Conservation (phyloP, 1,140 invertebrate species). For the Anoplophora glabripennis region DNA sequence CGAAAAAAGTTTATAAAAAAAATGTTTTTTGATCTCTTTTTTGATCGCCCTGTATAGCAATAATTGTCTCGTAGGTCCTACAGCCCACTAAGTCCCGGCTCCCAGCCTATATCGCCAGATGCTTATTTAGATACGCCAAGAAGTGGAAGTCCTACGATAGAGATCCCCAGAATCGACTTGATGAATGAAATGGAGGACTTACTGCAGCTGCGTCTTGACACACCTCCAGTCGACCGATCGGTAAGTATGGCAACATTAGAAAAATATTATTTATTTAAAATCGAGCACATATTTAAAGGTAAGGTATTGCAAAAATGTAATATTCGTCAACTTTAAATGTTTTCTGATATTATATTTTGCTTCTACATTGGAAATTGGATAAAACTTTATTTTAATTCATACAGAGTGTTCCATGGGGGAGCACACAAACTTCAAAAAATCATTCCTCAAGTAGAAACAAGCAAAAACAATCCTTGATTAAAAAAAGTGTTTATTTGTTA, state of each 20-base stretch:
- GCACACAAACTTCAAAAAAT: too few relatives aligned
- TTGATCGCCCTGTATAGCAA: background rate
- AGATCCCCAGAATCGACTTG: constrained; percentile 58
- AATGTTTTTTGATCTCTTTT: background rate
- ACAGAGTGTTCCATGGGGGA: too few relatives aligned
- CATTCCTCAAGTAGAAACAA: too few relatives aligned
- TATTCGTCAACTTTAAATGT: too few relatives aligned
- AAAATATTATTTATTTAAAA: too few relatives aligned
- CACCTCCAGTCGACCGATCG: constrained; percentile 55
- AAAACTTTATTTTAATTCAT: too few relatives aligned
- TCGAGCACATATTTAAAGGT: too few relatives aligned
- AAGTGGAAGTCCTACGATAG: constrained; percentile 47
- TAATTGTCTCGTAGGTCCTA: constrained; percentile 49
- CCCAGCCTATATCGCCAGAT: constrained; percentile 52
- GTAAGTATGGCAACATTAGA: constrained; percentile 51
- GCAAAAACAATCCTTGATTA: too few relatives aligned
- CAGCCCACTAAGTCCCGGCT: constrained; percentile 51
- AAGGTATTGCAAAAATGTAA: too few relatives aligned
- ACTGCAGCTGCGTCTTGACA: constrained; percentile 51
- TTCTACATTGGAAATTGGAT: too few relatives aligned
- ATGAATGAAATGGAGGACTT: constrained; percentile 67
- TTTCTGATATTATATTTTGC: too few relatives aligned
- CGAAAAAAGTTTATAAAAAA: background rate
- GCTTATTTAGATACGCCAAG: constrained; percentile 50
- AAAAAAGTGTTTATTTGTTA: too few relatives aligned